These are phyloP conservation scores for Pyrrhia umbra DNA, from an alignment of 2,888 invertebrate genomes.

Conservation along the genomic window DNA sequence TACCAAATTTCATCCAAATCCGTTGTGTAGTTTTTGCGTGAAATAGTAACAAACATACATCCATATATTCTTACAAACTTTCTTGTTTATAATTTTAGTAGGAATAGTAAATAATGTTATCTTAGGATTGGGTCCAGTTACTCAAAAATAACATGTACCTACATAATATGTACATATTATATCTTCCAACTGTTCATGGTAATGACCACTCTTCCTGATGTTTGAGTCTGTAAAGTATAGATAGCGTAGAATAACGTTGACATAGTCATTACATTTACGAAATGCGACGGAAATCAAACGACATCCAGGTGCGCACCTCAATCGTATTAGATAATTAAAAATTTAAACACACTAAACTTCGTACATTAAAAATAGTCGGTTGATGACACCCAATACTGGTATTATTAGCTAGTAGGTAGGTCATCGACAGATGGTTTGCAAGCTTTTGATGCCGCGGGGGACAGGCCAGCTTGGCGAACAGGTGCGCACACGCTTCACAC, in stretches of 20 bases:
- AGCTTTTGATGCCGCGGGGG: slow-evolving; percentile 56
- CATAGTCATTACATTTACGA: slow-evolving; percentile 1
- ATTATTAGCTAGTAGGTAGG: slow-evolving; percentile 55
- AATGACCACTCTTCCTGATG: too few species aligned
- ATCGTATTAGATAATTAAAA: slow-evolving; percentile 24
- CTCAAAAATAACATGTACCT: too few species aligned
- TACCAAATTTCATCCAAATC: too few species aligned
- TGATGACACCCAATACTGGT: slow-evolving; percentile 52
- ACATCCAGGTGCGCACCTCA: slow-evolving; percentile 24
- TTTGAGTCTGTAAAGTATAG: too few species aligned
- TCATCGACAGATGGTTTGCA: slow-evolving; percentile 54
- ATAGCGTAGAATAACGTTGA: background rate
- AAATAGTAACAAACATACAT: too few species aligned
- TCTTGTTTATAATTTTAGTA: too few species aligned
- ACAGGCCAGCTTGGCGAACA: slow-evolving; percentile 41
- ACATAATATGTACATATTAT: too few species aligned
- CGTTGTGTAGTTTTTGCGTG: too few species aligned
- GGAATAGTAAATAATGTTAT: too few species aligned
- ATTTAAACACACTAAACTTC: slow-evolving; percentile 27
- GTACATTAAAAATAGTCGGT: slow-evolving; percentile 53
- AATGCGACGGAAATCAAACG: slow-evolving; percentile 22
- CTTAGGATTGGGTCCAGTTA: too few species aligned
- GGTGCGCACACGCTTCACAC: slow-evolving; percentile 44
- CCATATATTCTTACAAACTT: too few species aligned
- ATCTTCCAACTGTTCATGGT: too few species aligned